Percentiles rank a stretch among this genome's conserved stretches.
Evolutionary conservation across 2,113 vertebrate species (phyloP).

Genomic region (Pteronura brasiliensis): DNA sequence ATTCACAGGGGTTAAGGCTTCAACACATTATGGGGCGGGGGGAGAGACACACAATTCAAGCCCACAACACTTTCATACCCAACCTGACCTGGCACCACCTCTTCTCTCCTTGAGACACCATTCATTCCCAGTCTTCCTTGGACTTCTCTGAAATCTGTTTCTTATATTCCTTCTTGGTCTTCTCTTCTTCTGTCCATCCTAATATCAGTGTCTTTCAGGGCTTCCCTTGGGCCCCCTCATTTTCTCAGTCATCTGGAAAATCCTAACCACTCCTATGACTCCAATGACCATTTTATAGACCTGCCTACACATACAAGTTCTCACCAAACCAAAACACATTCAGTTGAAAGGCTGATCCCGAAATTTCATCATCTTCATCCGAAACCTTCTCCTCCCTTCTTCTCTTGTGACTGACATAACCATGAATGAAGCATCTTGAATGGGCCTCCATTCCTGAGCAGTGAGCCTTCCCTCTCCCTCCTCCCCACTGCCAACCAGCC

Average conservation of each 20-base stretch:
- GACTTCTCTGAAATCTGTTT: background rate
- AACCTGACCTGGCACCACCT: background rate
- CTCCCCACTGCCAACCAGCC: background rate
- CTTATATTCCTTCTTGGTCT: background rate
- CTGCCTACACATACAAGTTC: background rate
- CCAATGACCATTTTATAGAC: background rate
- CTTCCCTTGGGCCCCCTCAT: background rate
- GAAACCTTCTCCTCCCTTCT: background rate
- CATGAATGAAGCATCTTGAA: background rate
- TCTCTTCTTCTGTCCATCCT: background rate
- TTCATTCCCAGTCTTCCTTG: background rate
- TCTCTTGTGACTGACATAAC: background rate
- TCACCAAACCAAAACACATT: background rate
- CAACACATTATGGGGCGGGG: background rate
- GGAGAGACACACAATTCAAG: background rate
- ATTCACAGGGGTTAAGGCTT: background rate
- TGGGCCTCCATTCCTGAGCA: background rate
- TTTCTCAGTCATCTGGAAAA: background rate
- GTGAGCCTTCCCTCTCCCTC: background rate
- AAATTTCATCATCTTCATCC: background rate
- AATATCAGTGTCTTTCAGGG: background rate
- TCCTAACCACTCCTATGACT: background rate
- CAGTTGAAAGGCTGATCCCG: background rate
- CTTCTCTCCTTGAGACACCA: background rate
- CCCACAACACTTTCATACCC: background rate